These are phyloP conservation scores for Salarias fasciatus DNA, from an alignment of 2,797 vertebrate species.

Conservation along the genomic window DNA sequence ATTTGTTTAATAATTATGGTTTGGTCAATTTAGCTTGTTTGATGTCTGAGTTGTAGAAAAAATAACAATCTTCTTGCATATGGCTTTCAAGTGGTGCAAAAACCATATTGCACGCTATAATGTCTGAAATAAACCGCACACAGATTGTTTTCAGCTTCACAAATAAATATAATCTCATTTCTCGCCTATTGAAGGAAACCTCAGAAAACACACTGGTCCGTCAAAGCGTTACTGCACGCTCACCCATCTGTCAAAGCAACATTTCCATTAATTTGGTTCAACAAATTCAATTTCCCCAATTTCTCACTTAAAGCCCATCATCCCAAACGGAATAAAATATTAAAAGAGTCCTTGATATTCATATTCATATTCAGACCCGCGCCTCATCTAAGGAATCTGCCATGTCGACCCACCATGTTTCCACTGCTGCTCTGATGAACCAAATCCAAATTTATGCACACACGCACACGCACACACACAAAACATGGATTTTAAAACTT, in stretches of 20 bases:
- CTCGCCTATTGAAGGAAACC: conserved; percentile 25
- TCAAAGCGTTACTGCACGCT: conserved; percentile 12
- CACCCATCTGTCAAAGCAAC: conserved; percentile 21
- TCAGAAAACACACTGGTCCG: conserved; percentile 17
- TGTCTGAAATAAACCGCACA: conserved; percentile 35
- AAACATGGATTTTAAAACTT: too few species aligned
- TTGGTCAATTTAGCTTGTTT: conserved; percentile 36
- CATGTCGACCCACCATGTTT: too few species aligned
- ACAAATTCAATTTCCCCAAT: conserved; percentile 29
- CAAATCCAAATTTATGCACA: too few species aligned
- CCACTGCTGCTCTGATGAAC: too few species aligned
- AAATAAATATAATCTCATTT: conserved; percentile 42
- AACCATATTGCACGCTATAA: conserved; percentile 15
- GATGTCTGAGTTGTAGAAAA: conserved; percentile 31
- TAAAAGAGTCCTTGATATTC: too few species aligned
- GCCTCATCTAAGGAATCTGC: too few species aligned
- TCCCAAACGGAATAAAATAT: too few species aligned
- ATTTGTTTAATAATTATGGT: conserved; percentile 41
- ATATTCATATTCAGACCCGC: too few species aligned
- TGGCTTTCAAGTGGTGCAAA: conserved; percentile 19
- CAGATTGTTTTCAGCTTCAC: conserved; percentile 10
- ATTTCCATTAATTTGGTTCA: conserved; percentile 22
- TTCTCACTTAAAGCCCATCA: too few species aligned
- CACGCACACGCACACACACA: too few species aligned
- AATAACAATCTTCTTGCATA: conserved; percentile 27